Conservation (phyloP, 2,113 vertebrate genomes). For the Gadus macrocephalus region DNA sequence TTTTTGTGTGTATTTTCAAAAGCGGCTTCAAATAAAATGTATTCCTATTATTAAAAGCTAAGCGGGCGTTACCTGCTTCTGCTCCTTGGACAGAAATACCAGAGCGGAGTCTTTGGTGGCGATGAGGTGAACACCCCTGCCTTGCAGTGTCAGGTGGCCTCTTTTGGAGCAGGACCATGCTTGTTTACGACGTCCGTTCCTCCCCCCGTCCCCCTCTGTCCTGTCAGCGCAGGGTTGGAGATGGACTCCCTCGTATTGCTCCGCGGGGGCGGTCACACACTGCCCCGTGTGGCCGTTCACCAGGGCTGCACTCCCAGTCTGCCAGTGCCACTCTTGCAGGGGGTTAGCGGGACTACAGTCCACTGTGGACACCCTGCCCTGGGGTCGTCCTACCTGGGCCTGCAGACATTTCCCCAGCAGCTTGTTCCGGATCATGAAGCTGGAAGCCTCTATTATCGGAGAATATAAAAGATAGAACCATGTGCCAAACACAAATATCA, state of each 20-base stretch:
- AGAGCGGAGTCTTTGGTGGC: conserved; percentile 63
- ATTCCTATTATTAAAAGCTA: neutral
- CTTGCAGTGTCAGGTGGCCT: conserved; percentile 75
- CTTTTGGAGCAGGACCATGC: conserved; percentile 80
- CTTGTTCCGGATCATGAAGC: conserved; percentile 77
- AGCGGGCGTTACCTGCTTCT: conserved; percentile 50
- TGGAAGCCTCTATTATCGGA: conserved; percentile 42
- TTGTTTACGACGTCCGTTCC: conserved; percentile 54
- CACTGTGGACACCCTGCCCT: conserved; percentile 55
- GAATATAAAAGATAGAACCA: neutral
- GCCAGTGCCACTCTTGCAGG: conserved; percentile 73
- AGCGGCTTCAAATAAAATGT: neutral
- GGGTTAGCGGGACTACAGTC: conserved; percentile 58
- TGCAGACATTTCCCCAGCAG: conserved; percentile 72
- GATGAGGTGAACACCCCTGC: conserved; percentile 71
- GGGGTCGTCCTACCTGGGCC: conserved; percentile 22
- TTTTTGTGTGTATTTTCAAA: neutral
- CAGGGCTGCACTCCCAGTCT: conserved; percentile 47
- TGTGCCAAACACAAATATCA: neutral
- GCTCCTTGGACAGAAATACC: conserved; percentile 72
- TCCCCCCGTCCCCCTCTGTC: conserved; percentile 11
- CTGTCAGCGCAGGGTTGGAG: conserved; percentile 63
- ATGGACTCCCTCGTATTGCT: conserved; percentile 60
- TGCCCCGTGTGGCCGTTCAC: conserved; percentile 58
- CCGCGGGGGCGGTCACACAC: conserved; percentile 69